Conservation (phyloP, 2,888 invertebrate species). For the Leptinotarsa tumamoca region DNA sequence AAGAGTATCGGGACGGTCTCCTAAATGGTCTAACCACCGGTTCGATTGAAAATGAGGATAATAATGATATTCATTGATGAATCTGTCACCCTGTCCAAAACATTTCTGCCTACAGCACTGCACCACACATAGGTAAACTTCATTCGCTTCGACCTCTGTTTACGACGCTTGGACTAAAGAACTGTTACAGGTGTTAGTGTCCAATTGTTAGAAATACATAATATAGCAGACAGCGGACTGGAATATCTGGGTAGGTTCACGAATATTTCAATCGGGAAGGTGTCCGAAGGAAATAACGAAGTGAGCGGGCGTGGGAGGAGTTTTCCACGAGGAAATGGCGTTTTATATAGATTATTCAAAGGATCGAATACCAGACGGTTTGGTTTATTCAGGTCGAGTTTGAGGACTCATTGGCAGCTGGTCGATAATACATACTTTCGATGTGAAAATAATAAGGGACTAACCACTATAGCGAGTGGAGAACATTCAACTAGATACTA, state of each 20-base stretch:
- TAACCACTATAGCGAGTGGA: no score
- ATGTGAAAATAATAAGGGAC: not conserved
- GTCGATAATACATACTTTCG: not conserved
- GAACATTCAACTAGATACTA: no score
- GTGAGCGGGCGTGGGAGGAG: not conserved
- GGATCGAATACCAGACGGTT: no score
- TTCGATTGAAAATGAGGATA: no score
- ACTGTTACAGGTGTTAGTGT: slow-evolving; percentile 9
- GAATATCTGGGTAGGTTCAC: slow-evolving; percentile 2
- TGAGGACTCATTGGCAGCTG: not conserved
- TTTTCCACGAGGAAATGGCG: slow-evolving; percentile 3
- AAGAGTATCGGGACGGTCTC: no score
- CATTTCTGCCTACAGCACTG: not conserved
- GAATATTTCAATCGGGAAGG: slow-evolving; percentile 7
- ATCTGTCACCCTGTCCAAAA: not conserved
- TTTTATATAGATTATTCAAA: not conserved
- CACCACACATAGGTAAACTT: not conserved
- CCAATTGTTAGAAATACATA: slow-evolving; percentile 12
- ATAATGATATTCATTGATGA: no score
- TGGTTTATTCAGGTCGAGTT: not conserved
- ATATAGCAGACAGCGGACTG: not conserved
- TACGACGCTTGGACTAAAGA: not conserved
- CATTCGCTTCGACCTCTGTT: not conserved
- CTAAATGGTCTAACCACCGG: no score
- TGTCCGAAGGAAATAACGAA: slow-evolving; percentile 5